phyloP scores from a whole-genome alignment of 2,888 invertebrate genomes.

The Ennomos fuscantarius region DNA sequence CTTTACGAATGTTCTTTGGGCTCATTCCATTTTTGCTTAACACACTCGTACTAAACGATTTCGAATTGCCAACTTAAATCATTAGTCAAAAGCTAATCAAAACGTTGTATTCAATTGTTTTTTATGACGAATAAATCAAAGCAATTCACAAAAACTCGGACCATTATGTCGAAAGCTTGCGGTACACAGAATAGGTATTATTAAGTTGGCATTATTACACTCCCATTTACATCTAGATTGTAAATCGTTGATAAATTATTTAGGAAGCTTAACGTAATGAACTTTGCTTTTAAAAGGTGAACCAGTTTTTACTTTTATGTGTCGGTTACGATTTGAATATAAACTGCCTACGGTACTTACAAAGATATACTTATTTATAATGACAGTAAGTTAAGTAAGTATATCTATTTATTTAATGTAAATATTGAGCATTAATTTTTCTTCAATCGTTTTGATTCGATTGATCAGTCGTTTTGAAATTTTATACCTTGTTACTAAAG shows the following conservation, averaged over 20 bases:
- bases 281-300: constrained; percentile 72
- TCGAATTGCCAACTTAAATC: constrained; percentile 3
- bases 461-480: background rate
- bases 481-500: no score
- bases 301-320: constrained; percentile 66
- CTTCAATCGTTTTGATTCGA: no score
- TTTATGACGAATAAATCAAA: constrained; percentile 24
- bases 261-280: constrained; percentile 63
- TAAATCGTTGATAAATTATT: constrained; percentile 60
- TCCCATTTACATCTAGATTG: constrained; percentile 35
- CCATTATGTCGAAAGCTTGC: constrained; percentile 24
- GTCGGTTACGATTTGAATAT: constrained; percentile 58
- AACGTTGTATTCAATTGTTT: constrained; percentile 22
- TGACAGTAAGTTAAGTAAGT: constrained; percentile 11
- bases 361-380: constrained; percentile 16
- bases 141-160: constrained; percentile 13
- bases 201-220: constrained; percentile 27
- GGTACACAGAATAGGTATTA: constrained; percentile 16
- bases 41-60: constrained; percentile 7
- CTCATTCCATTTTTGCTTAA: background rate
- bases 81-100: constrained; percentile 17
- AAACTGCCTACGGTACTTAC: constrained; percentile 42
- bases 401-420: no score
- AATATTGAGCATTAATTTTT: no score
- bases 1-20: no score